Evolutionary conservation across 2,888 invertebrate species (phyloP), one percentile per base, ranked within the genome.

Genomic region (Xylophagus ater): DNA sequence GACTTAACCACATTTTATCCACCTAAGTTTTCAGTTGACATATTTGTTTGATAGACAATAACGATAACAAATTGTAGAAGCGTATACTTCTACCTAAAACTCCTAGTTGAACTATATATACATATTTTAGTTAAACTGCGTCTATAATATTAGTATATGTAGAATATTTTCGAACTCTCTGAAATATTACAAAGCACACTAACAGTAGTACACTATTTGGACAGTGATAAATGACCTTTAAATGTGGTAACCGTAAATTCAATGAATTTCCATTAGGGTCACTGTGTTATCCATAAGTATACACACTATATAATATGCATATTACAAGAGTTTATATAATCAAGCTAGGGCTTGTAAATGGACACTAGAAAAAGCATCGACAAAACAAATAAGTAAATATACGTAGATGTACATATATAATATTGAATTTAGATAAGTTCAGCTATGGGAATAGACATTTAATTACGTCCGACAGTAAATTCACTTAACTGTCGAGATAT

Each of bases 181-280:
- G n/a, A n/a, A n/a, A n/a, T n/a, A n/a, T n/a, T n/a, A n/a, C n/a
- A n/a, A n/a, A n/a, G n/a, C n/a, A n/a, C n/a, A n/a, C n/a, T n/a
- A 26, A n/a, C 13, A 23, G 10, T 25, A 18, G 30, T 15, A 14
- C 12, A 26, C 23, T n/a, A 23, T 23, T 40, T 29, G 37, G 43
- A 43, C 43, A 37, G 40, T 43, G 43, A 43, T 37, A 43, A 43
- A 43, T 43, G 40, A 28, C 37, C 29, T 40, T 43, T 43, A 37
- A 43, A 43, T 43, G 43, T 36, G 33, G 34, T 37, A 31, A 26
- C 29, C 35, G 43, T 40, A 40, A 43, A 36, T 43, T 43, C 43
- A 43, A 43, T 43, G 43, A 40, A 37, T 43, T 36, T 43, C 40
- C 43, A 43, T 43, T 43, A 43, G 40, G 24, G 29, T 34, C 34